Evolutionary conservation across 1,140 invertebrate species (phyloP).

Genomic region (Melitaea cinxia): DNA sequence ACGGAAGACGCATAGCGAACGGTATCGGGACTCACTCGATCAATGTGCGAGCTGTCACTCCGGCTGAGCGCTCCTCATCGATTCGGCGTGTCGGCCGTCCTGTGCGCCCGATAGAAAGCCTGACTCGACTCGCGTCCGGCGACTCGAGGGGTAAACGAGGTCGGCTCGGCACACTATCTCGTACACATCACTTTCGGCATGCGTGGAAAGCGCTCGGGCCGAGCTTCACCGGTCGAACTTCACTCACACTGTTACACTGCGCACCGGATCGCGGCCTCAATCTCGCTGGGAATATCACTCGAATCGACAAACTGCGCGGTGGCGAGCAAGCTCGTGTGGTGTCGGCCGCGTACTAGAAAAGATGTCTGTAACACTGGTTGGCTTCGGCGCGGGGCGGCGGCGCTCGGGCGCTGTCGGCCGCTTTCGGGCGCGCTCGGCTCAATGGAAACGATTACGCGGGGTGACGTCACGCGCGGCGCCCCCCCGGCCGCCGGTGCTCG

Average conservation of each 20-base stretch:
- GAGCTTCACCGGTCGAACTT: slow-evolving; percentile 17
- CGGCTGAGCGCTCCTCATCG: slow-evolving; percentile 64
- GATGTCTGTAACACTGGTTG: slow-evolving; percentile 65
- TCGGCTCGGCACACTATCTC: slow-evolving; percentile 40
- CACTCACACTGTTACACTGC: slow-evolving; percentile 44
- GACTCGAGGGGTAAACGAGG: slow-evolving; percentile 56
- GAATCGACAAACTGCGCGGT: slow-evolving; percentile 27
- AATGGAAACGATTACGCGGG: slow-evolving; percentile 56
- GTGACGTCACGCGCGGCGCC: slow-evolving; percentile 48
- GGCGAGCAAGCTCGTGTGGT: slow-evolving; percentile 50
- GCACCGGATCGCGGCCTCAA: slow-evolving; percentile 31
- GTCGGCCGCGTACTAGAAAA: slow-evolving; percentile 73
- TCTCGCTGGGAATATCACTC: slow-evolving; percentile 44
- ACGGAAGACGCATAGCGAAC: slow-evolving; percentile 31
- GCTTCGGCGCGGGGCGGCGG: slow-evolving; percentile 54
- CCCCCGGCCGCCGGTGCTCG: slow-evolving; percentile 41
- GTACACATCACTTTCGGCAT: slow-evolving; percentile 48
- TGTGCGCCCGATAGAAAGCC: slow-evolving; percentile 62
- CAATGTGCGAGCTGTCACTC: slow-evolving; percentile 73
- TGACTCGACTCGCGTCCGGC: slow-evolving; percentile 50
- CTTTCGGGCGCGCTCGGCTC: slow-evolving; percentile 59
- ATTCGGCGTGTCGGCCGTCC: slow-evolving; percentile 54
- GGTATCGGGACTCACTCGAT: slow-evolving; percentile 69
- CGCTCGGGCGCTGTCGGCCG: slow-evolving; percentile 55
- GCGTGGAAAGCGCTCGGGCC: slow-evolving; percentile 24